Percentiles rank a stretch among this genome's conserved stretches.
Evolutionary conservation across 2,888 invertebrate genomes (phyloP).

Genomic region (Lithophane socia): DNA sequence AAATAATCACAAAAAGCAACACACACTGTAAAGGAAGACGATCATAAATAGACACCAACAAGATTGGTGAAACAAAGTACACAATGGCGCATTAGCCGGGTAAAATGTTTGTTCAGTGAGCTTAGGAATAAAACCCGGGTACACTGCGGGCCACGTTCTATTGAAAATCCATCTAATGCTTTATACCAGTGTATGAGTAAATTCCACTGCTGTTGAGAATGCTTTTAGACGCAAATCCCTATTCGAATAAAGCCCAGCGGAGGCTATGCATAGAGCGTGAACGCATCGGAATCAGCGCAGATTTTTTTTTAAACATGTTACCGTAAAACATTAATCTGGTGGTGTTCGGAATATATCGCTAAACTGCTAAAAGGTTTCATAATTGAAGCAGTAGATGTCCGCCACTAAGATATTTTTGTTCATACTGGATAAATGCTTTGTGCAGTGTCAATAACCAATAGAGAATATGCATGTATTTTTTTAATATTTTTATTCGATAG

Average conservation of each 20-base stretch:
- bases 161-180: constrained; percentile 56
- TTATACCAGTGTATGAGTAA: constrained; percentile 37
- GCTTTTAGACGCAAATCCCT: constrained; percentile 59
- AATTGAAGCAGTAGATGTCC: neutral
- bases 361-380: constrained; percentile 17
- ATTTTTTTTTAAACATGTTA: constrained; percentile 34
- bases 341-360: neutral
- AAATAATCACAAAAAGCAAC: neutral
- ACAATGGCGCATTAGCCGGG: constrained; percentile 54
- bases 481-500: no score
- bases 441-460: neutral
- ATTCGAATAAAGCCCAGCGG: constrained; percentile 29
- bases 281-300: constrained; percentile 19
- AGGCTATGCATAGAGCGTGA: constrained; percentile 23
- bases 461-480: no score
- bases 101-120: constrained; percentile 61
- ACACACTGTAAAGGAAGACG: constrained; percentile 18
- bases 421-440: neutral
- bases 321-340: constrained; percentile 38
- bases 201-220: constrained; percentile 53
- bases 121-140: constrained; percentile 51
- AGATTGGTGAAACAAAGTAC: constrained; percentile 48
- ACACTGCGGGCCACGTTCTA: constrained; percentile 39
- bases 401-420: neutral
- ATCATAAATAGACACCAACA: constrained; percentile 52